Base-by-base conservation (phyloP, 2,888 invertebrate species). In the Bombylius discolor region DNA sequence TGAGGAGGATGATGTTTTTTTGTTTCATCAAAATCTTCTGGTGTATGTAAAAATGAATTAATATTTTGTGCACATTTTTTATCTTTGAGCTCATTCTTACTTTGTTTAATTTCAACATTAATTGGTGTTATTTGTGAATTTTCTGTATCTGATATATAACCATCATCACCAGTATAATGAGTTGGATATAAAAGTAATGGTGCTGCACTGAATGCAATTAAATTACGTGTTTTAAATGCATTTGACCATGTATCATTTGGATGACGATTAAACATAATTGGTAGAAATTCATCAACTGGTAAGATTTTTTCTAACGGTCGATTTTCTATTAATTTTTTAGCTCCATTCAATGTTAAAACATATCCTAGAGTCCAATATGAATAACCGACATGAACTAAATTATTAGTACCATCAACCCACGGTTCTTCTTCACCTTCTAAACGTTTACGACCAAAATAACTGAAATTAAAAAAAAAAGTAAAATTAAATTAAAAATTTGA, bases 311-410 rank as follows among this genome's bases (percentile, higher is more conserved):
- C 74, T 4, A 99, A 74, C 0, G 99, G 99, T 42, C 87, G 77
- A 0, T 87, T 88, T 5, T 77, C 80, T 14, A 74, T 52, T 32
- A 99, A 78, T 71, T 96, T 97, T 59, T 77, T 75, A 0, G 96
- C 97, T 0, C 99, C 98, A 42, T 75, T 69, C 9, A 77, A 70
- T 3, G 87, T 88, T 12, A 99, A 70, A 52, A 89, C 77, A 72
- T 99, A 99, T 23, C 93, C 93, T 7, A 99, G 76, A 0, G 99
- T 99, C 99, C 99, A 99, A 73, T 99, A 99, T 0, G 98, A 95
- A 71, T 99, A 99, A 33, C 85, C 83, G 0, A 89, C 89, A 64
- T 79, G 77, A 0, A 89, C 88, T 4, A 91, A 76, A 60, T 79
- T 80, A 23, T 81, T 76, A 0, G 87, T 81, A 14, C 81, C 83